Conservation (phyloP, 2,797 vertebrate species). For the Monodelphis domestica region DNA sequence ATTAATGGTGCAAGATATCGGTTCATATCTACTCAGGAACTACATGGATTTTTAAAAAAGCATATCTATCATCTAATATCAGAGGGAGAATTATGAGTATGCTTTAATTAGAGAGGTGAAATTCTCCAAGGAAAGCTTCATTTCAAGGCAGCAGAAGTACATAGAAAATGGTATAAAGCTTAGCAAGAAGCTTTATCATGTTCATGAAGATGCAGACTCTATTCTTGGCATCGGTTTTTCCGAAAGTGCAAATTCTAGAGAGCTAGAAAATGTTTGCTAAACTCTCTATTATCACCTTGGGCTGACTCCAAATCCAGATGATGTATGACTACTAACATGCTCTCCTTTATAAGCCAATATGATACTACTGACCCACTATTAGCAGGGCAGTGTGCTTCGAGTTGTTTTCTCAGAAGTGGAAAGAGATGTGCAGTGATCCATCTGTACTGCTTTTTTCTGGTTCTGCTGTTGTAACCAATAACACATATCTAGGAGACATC, state of each 20-base stretch:
- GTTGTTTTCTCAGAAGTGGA: neutral
- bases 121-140: neutral
- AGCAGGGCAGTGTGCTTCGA: neutral
- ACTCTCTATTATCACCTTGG: neutral
- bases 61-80: neutral
- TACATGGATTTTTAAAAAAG: no score
- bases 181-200: neutral
- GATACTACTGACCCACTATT: neutral
- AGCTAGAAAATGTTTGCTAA: neutral
- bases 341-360: constrained; percentile 12
- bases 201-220: neutral
- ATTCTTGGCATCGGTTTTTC: neutral
- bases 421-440: neutral
- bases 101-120: neutral
- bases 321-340: neutral
- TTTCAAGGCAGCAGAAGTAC: neutral
- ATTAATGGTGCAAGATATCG: no score
- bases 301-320: neutral
- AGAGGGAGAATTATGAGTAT: neutral
- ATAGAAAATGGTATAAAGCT: neutral
- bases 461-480: neutral
- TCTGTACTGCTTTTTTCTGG: neutral
- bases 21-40: no score
- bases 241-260: constrained; percentile 15
- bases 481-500: neutral